Percentiles rank a stretch among this genome's conserved stretches.
Conservation (phyloP, 1,140 invertebrate species). For the Papilio polytes region DNA sequence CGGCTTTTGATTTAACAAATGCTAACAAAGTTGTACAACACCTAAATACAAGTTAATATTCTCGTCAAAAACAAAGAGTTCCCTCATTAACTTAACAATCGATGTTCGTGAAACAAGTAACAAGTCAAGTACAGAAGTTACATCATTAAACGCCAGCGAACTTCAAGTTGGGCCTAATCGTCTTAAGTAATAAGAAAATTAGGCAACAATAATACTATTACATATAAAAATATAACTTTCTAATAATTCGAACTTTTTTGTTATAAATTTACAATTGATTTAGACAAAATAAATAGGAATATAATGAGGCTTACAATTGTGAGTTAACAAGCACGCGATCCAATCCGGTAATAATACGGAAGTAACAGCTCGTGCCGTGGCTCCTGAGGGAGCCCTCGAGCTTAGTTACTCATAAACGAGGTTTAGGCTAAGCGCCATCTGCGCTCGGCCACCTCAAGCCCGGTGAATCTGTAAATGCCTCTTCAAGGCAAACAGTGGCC, state of each 20-base stretch:
- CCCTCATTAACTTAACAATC: constrained; percentile 10
- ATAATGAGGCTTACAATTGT: too few relatives aligned
- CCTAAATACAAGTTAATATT: background rate
- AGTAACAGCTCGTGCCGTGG: too few relatives aligned
- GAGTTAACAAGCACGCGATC: too few relatives aligned
- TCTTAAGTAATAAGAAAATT: constrained; percentile 30
- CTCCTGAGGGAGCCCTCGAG: too few relatives aligned
- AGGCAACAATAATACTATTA: background rate
- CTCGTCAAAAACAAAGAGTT: constrained; percentile 5
- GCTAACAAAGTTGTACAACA: background rate
- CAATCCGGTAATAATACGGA: too few relatives aligned
- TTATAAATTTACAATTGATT: too few relatives aligned
- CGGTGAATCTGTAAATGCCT: too few relatives aligned
- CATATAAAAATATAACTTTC: background rate
- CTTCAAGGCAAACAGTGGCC: too few relatives aligned
- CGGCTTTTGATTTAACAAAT: background rate
- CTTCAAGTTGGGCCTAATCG: constrained; percentile 22
- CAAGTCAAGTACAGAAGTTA: constrained; percentile 24
- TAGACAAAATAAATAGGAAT: too few relatives aligned
- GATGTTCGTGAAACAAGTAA: constrained; percentile 2
- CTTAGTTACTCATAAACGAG: too few relatives aligned
- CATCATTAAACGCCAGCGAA: constrained; percentile 14
- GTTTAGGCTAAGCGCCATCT: too few relatives aligned
- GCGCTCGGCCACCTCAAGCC: too few relatives aligned
- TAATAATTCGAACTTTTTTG: background rate